Percentiles rank a stretch among this genome's conserved stretches.
Evolutionary conservation across 2,888 invertebrate species (phyloP).

Genomic region (Cheilosia urbana): DNA sequence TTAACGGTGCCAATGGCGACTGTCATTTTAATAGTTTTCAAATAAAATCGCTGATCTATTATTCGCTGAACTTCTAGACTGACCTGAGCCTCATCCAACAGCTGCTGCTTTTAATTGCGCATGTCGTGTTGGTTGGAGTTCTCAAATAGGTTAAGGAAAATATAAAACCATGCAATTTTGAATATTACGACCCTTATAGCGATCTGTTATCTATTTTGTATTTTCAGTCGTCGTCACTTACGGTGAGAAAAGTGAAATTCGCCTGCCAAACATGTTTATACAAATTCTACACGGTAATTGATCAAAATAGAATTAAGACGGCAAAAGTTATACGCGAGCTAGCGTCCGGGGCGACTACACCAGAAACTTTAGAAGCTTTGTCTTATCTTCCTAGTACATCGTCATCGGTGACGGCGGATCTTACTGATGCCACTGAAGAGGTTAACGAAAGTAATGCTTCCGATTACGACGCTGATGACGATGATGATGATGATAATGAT

Average conservation of each 20-base stretch:
- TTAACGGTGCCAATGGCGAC: no score
- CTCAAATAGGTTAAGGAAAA: no score
- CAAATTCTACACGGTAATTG: constrained; percentile 55
- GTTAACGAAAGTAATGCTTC: neutral
- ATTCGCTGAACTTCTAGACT: no score
- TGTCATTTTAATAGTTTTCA: no score
- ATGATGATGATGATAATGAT: neutral
- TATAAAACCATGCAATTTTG: no score
- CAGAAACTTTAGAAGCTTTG: neutral
- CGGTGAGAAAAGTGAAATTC: constrained; percentile 24
- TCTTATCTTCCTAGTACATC: neutral
- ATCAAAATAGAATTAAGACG: constrained; percentile 33
- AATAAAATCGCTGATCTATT: no score
- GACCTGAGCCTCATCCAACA: no score
- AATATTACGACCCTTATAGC: no score
- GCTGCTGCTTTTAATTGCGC: no score
- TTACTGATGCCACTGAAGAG: neutral
- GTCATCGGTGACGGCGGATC: neutral
- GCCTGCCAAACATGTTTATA: constrained; percentile 63
- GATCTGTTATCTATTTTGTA: neutral
- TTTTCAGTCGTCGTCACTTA: constrained; percentile 30
- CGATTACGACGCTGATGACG: neutral
- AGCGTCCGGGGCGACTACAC: neutral
- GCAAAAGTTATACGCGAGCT: constrained; percentile 21
- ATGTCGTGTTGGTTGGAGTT: no score